These are phyloP conservation scores for Nibea coibor DNA, from an alignment of 2,113 vertebrate genomes.

Conservation along the genomic window DNA sequence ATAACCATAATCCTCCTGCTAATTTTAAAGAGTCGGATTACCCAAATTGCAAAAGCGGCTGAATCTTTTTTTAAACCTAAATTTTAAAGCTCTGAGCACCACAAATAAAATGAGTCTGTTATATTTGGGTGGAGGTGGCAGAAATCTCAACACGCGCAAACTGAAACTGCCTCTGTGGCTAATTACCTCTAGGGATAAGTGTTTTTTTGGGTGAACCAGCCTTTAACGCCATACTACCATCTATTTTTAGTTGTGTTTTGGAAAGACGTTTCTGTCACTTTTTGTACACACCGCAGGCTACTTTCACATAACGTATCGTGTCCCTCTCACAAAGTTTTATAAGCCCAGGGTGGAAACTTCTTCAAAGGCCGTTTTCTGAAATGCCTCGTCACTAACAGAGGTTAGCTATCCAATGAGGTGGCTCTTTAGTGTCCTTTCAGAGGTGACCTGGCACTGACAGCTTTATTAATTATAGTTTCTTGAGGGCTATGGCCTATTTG, in stretches of 20 bases:
- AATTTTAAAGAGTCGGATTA: background rate
- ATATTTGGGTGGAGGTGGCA: background rate
- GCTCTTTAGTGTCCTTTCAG: constrained; percentile 56
- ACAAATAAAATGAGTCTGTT: background rate
- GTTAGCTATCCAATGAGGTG: constrained; percentile 49
- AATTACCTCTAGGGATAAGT: background rate
- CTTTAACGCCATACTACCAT: background rate
- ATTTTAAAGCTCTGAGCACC: background rate
- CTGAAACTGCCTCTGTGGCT: background rate
- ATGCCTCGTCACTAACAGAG: constrained; percentile 41
- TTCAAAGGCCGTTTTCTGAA: constrained; percentile 29
- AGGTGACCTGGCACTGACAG: constrained; percentile 67
- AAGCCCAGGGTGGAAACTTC: constrained; percentile 8
- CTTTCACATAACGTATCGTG: background rate
- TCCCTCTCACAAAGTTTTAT: constrained; percentile 2
- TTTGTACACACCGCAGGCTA: background rate
- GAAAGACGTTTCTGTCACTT: background rate
- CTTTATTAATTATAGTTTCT: constrained; percentile 78
- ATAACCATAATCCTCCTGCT: background rate
- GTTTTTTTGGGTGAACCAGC: background rate
- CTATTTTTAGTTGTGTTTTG: background rate
- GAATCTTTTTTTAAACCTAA: constrained; percentile 15
- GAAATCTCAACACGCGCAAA: background rate
- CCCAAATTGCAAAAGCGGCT: background rate
- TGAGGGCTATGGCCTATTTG: constrained; percentile 65